Evolutionary conservation across 30 jellyfish, hydroid and myxozoan genomes (phyloP), one percentile per base, ranked within the genome.

Genomic region (Aurelia aurita complex sp. Pacific): DNA sequence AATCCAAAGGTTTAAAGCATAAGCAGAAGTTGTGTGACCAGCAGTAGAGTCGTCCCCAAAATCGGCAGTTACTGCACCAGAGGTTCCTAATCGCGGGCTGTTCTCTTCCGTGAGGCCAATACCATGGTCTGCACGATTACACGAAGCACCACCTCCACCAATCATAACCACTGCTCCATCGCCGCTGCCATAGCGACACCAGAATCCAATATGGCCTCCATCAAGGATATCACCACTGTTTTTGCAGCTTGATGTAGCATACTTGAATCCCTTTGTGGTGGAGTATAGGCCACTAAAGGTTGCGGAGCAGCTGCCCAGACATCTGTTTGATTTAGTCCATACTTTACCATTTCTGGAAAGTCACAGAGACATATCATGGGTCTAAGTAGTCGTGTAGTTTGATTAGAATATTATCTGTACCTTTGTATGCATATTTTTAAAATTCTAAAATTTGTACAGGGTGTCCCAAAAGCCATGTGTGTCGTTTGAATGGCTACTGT

Each of bases 81-180:
- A 33, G 40, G 62, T 70, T 0, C 87, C 92, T 8, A 84, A 53
- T 34, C 32, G 52, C 13, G 92, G 76, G 4, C n/a, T 63, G 82
- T 84, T 66, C 32, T 29, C 73, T 67, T 84, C 92, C 36, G 92
- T 84, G 55, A 74, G 67, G 16, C 87, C 92, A 67, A 84, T 84
- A 2, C 92, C 92, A 61, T 84, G 92, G 61, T 84, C 92, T 40
- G 92, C 92, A 29, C 92, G 68, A 32, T 29, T 66, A 33, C 92
- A 84, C 1, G 81, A 34, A 36, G 17, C 34, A 4, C 92, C 92
- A 6, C 92, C 92, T 46, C 87, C 92, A 23, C 92, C 92, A 38
- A 84, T 72, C 92, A 84, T 84, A 9, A 84, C 19, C 4, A 84
- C 92, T 57, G 92, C 79, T 33, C 92, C 92, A 68, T 84, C 92